Evolutionary conservation across 2,888 invertebrate species (phyloP).

Genomic region (Parascotia fuliginaria): DNA sequence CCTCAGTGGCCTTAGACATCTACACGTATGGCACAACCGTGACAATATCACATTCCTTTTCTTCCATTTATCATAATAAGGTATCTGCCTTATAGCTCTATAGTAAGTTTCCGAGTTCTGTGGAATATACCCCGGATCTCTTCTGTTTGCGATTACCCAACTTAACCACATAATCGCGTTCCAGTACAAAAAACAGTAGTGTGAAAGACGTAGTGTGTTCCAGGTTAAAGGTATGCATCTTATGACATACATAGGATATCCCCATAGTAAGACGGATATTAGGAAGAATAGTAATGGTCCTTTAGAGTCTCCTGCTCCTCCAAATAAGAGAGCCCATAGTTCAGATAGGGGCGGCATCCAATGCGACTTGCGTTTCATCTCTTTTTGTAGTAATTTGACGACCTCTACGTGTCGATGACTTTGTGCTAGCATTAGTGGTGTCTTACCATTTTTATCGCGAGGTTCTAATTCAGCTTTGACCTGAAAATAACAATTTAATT

Average conservation of each 20-base stretch:
- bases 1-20: slow-evolving; percentile 93
- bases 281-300: slow-evolving; percentile 94
- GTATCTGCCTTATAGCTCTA: slow-evolving; percentile 95
- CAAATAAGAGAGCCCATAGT: slow-evolving; percentile 95
- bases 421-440: slow-evolving; percentile 94
- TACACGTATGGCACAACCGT: slow-evolving; percentile 95
- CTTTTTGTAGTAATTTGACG: slow-evolving; percentile 92
- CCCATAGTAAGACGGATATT: slow-evolving; percentile 94
- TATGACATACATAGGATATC: slow-evolving; percentile 96
- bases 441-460: slow-evolving; percentile 96
- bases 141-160: slow-evolving; percentile 95
- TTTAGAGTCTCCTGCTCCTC: slow-evolving; percentile 96
- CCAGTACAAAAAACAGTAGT: slow-evolving; percentile 96
- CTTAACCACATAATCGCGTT: slow-evolving; percentile 97
- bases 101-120: slow-evolving; percentile 96
- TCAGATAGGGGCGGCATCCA: slow-evolving; percentile 96
- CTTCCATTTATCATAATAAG: slow-evolving; percentile 97
- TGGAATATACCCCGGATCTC: slow-evolving; percentile 95
- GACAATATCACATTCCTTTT: slow-evolving; percentile 93
- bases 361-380: slow-evolving; percentile 92
- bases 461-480: slow-evolving; percentile 95
- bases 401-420: slow-evolving; percentile 95
- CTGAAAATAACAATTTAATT: slow-evolving; percentile 61
- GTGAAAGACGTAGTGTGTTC: slow-evolving; percentile 94
- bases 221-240: slow-evolving; percentile 96